phyloP scores from a whole-genome alignment of 2,888 invertebrate species.

The Dastarcus helophoroides region DNA sequence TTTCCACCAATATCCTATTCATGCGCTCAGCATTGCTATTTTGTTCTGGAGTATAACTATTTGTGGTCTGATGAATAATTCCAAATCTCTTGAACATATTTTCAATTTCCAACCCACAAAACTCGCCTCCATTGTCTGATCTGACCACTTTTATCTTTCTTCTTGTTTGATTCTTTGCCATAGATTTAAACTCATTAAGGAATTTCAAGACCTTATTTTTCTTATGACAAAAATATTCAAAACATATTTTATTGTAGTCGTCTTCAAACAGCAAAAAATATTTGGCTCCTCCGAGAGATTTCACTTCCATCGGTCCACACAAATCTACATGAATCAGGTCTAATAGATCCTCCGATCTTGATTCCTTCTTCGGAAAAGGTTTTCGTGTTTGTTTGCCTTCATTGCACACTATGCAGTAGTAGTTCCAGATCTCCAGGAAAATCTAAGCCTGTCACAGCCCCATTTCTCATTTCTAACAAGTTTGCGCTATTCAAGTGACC shows the following conservation, averaged over 20 bases:
- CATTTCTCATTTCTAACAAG: conserved; percentile 6
- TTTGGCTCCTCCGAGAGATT: conserved; percentile 9
- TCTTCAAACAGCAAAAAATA: conserved; percentile 27
- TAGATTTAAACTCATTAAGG: conserved; percentile 19
- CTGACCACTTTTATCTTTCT: conserved; percentile 20
- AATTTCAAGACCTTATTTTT: conserved; percentile 20
- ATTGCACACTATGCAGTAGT: conserved; percentile 15
- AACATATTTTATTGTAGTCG: conserved; percentile 21
- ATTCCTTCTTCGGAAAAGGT: conserved; percentile 18
- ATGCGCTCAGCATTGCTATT: conserved; percentile 17
- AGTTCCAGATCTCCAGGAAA: conserved; percentile 8
- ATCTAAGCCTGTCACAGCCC: conserved; percentile 7
- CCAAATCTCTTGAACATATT: too few species aligned
- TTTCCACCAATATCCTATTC: conserved; percentile 16
- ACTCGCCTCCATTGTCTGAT: conserved; percentile 15
- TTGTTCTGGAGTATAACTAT: conserved; percentile 19
- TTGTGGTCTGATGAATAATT: conserved; percentile 19
- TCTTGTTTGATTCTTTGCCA: conserved; percentile 21
- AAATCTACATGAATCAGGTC: conserved; percentile 12
- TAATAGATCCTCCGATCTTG: conserved; percentile 8
- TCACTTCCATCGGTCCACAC: conserved; percentile 8
- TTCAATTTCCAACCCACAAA: too few species aligned
- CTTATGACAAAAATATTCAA: conserved; percentile 21
- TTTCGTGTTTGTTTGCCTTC: conserved; percentile 20
- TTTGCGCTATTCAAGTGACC: conserved; percentile 12